Evolutionary conservation across 2,888 invertebrate genomes (phyloP), one percentile per base, ranked within the genome.

Genomic region (Drosophila paranaensis): DNA sequence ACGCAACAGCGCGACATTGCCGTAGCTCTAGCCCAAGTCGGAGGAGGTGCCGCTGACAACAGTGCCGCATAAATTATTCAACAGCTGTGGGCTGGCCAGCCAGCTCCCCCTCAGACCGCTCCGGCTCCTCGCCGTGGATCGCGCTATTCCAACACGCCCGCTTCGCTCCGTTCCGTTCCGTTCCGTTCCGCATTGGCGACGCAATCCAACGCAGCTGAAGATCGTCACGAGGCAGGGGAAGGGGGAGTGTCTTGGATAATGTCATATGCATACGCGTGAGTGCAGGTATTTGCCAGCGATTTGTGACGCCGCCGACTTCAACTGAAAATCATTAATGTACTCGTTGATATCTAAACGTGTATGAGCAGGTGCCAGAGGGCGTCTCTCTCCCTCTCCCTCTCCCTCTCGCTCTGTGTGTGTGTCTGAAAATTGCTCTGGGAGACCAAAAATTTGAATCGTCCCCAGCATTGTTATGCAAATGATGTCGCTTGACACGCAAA

Each of bases 401-500:
- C 54, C 2, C 30, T 30, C 27, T 43, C 13, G 43, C 27, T 45
- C 39, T 42, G 6, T 64, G 61, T 64, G 60, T 80, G 70, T 79
- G 61, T 77, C 50, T 77, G 74, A 72, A 86, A 84, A 86, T 83
- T 84, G 79, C 87, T 81, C 87, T 86, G 83, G 87, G 87, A 84
- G 87, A 87, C 79, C 88, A 88, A 81, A 88, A 86, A 85, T 86
- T 85, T 79, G 79, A 85, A 88, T 88, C 85, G 89, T 88, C 87
- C 81, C 90, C 91, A 91, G 90, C 90, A 92, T 92, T 92, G 92
- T 92, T 92, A 92, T 92, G 92, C 92, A 92, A 92, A 92, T 92
- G 91, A 91, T 92, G 91, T 84, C 85, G 82, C 88, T 90, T 88
- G 85, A 84, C 92, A 92, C 92, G 92, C 92, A 90, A 92, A 87